Base-by-base conservation (phyloP, 2,888 invertebrate species). In the Papilio demoleus region DNA sequence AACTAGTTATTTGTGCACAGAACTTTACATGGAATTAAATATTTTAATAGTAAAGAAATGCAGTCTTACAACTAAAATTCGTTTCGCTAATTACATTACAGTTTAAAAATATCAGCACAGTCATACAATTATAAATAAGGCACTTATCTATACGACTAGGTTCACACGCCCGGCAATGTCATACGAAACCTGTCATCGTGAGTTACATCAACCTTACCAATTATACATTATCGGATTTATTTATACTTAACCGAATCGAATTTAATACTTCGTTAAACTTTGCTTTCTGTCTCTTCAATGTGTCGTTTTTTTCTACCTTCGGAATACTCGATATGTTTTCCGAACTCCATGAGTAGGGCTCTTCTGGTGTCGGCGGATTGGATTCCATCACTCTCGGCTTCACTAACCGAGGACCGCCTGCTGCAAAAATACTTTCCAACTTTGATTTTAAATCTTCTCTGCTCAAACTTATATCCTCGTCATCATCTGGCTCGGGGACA, bases 291-390 rank as follows among this genome's bases (percentile, higher is more conserved):
- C 92, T 76, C 69, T 87, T 89, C 47, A 93, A 76, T 1, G 93
- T 93, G 73, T 93, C 92, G 67, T 91, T 91, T 75, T 88, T 92
- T 42, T 90, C 88, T 70, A 87, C 77, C 78, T 90, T 91, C 0
- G 88, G 86, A 47, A 84, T 42, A 73, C 86, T 91, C 2, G 82
- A 69, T 79, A 88, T 78, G 74, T 87, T 90, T 58, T 91, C 91
- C 11, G 76, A 77, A 71, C 88, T 89, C 0, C 87, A 87, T 8
- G 77, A 77, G 60, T 84, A 83, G 0, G 86, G 74, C 34, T 92
- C 90, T 70, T 91, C 91, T 0, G 88, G 87, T 1, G 89, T 86
- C 0, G 87, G 86, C 31, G 89, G 85, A 70, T 87, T 88, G 0
- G 90, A 86, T 67, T 90, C 89, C 79, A 85, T 87, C 2, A 86